Conservation (phyloP, 35 echinoderm and acorn worm species). For the Anneissia japonica region DNA sequence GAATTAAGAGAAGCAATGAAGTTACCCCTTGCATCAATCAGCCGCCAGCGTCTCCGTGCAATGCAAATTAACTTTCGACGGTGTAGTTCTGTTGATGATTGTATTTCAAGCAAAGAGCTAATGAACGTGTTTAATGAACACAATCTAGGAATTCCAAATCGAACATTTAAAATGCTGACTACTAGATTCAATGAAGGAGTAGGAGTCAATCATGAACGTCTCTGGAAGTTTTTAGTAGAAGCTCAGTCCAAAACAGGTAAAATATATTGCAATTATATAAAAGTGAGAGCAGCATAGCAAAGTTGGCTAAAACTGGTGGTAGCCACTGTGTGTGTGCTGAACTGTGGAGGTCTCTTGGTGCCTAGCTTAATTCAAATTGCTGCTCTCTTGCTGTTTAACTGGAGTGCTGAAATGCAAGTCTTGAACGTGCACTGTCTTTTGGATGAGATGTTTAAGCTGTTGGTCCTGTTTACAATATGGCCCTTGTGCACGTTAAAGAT, state of each 20-base stretch:
- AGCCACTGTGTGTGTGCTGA: too few species aligned
- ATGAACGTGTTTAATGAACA: conserved; percentile 56
- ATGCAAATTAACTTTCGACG: conserved; percentile 66
- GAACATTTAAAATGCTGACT: conserved; percentile 48
- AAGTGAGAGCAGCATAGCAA: too few species aligned
- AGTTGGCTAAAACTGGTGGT: too few species aligned
- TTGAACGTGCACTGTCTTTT: too few species aligned
- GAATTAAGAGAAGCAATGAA: conserved; percentile 58
- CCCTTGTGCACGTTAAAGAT: too few species aligned
- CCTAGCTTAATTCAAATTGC: too few species aligned
- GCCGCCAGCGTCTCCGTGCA: conserved; percentile 68
- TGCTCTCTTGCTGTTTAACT: too few species aligned
- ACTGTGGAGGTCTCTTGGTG: too few species aligned
- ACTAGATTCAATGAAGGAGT: conserved; percentile 60
- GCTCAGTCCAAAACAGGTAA: conserved; percentile 85
- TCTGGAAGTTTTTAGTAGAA: conserved; percentile 86
- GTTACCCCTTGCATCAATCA: conserved; percentile 46
- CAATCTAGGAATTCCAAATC: conserved; percentile 46
- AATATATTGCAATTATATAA: not conserved
- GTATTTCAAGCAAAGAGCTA: conserved; percentile 37
- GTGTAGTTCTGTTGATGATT: conserved; percentile 44
- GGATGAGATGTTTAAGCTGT: too few species aligned
- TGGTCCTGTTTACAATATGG: too few species aligned
- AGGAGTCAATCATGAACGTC: conserved; percentile 80
- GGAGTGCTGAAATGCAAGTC: too few species aligned